Percentiles rank a stretch among this genome's conserved stretches.
These are phyloP conservation scores for Porites australiensis DNA, from an alignment of 64 coral and sea anemone species.

Conservation along the genomic window DNA sequence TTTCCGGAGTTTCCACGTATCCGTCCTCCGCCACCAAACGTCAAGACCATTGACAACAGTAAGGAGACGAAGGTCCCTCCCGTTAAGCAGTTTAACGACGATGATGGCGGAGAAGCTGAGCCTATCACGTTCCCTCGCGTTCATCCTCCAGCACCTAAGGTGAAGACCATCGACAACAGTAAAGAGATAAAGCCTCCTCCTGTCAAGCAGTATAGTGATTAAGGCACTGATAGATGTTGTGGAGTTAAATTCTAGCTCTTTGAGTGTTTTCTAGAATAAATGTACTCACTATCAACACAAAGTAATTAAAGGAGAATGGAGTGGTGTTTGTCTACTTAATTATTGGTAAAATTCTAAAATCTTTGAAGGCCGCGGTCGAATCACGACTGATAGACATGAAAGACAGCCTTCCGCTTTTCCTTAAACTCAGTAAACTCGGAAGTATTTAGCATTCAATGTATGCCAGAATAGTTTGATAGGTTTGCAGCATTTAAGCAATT, in stretches of 20 bases:
- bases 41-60: background rate
- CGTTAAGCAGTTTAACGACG: background rate
- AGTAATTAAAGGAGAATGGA: background rate
- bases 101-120: background rate
- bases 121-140: background rate
- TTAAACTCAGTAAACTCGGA: background rate
- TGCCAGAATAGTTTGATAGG: too few species aligned
- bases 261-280: background rate
- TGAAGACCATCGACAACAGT: background rate
- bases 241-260: background rate
- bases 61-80: background rate
- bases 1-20: constrained; percentile 1
- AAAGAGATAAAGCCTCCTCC: constrained; percentile 18
- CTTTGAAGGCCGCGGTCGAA: background rate
- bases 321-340: background rate
- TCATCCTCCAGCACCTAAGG: constrained; percentile 31
- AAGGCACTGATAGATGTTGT: background rate
- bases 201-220: background rate
- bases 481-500: too few species aligned
- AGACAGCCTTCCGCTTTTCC: background rate
- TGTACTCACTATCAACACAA: background rate
- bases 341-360: background rate
- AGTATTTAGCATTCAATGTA: too few species aligned
- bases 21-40: background rate
- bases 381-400: background rate